Evolutionary conservation across 2,797 vertebrate species (phyloP), one percentile per base, ranked within the genome.

Genomic region (Lacerta bilineata): DNA sequence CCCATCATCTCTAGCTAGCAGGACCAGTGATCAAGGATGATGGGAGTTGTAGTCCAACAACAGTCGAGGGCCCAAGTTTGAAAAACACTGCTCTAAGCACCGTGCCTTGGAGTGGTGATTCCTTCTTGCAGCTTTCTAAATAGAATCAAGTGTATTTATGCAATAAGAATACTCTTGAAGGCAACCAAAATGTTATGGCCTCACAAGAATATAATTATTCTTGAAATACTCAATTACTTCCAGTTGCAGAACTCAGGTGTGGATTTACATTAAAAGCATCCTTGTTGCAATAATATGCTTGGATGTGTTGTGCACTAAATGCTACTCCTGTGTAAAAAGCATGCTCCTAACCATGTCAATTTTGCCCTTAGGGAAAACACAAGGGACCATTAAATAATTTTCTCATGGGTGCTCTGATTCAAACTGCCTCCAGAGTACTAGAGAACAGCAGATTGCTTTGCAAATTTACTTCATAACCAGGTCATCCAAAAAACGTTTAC

Each of bases 231-330:
- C 80, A 69, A 82, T 82, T 80, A 79, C 3, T 89, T 88, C 39
- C 79, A 92, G 29, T 82, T 87, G 91, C 87, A 86, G 17, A 92
- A 87, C 20, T 82, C 78, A 89, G 85, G 85, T 46, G 55, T 9
- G 41, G 55, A 41, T 88, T 81, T 80, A 89, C n/a, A 64, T 86
- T 90, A 64, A 69, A 93, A 91, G 33, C 50, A 86, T 83, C 74
- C 59, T 43, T 64, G 20, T 39, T 82, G 46, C 3, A 43, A 43
- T 83, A 90, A 93, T 59, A 79, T 11, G 81, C 18, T 83, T 90
- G 25, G 2, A 86, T 61, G 27, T 3, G 87, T 88, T 90, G 84
- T 90, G 91, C 83, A 90, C 25, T 84, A 80, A 88, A 89, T 27
- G 0, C 36, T 86, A 87, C 10, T 78, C 59, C 74, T 71, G 72